Conservation (phyloP, 1,140 invertebrate species). For the Drosophila eugracilis region DNA sequence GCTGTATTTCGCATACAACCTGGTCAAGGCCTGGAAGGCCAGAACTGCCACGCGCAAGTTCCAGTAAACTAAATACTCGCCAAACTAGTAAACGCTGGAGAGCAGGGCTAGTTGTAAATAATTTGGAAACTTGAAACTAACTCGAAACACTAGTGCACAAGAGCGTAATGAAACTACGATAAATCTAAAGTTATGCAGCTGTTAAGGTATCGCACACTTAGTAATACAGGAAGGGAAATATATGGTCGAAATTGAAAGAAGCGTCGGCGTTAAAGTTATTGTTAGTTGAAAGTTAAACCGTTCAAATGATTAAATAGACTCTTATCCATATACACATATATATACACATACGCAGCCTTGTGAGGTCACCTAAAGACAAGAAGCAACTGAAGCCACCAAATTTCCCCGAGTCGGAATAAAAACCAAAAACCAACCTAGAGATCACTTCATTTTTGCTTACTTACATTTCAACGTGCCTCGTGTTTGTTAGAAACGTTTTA, state of each 20-base stretch:
- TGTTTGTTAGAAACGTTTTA: slow-evolving; percentile 81
- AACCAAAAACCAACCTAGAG: slow-evolving; percentile 54
- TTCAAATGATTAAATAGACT: slow-evolving; percentile 61
- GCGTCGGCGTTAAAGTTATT: slow-evolving; percentile 74
- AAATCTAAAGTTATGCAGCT: slow-evolving; percentile 61
- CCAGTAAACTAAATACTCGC: slow-evolving; percentile 83
- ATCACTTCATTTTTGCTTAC: slow-evolving; percentile 67
- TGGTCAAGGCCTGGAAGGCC: slow-evolving; percentile 94
- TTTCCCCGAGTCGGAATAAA: slow-evolving; percentile 72
- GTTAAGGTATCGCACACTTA: slow-evolving; percentile 75
- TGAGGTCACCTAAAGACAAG: slow-evolving; percentile 66
- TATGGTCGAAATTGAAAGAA: slow-evolving; percentile 51
- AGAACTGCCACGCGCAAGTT: slow-evolving; percentile 87
- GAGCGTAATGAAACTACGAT: slow-evolving; percentile 49
- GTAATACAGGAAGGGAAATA: slow-evolving; percentile 52
- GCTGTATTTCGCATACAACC: slow-evolving; percentile 94
- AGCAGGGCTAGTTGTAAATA: slow-evolving; percentile 77
- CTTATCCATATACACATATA: slow-evolving; percentile 60
- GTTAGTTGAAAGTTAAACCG: slow-evolving; percentile 70
- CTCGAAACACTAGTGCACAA: slow-evolving; percentile 68
- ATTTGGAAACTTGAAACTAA: slow-evolving; percentile 62
- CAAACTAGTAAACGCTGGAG: slow-evolving; percentile 65
- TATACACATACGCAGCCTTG: slow-evolving; percentile 62
- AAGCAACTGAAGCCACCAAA: slow-evolving; percentile 79
- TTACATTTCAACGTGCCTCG: slow-evolving; percentile 80